These are phyloP conservation scores for Carpatolechia fugitivella DNA, from an alignment of 2,888 invertebrate genomes.

Conservation along the genomic window DNA sequence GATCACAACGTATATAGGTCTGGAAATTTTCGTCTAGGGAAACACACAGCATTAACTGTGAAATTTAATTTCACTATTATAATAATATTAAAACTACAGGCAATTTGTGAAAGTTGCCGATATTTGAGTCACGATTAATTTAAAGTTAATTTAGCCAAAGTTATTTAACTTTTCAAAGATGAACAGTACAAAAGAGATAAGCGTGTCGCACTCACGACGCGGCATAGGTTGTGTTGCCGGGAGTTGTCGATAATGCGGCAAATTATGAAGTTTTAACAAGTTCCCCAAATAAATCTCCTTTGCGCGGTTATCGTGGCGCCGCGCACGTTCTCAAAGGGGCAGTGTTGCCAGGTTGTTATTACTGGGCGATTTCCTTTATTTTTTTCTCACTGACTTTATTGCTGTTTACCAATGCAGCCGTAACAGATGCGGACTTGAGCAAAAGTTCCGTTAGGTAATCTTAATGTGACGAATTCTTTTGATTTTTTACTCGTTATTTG, in stretches of 20 bases:
- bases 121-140: too few species aligned
- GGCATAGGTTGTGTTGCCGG: background rate
- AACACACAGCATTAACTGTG: too few species aligned
- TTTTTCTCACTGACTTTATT: too few species aligned
- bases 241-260: constrained; percentile 58
- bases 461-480: too few species aligned
- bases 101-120: too few species aligned
- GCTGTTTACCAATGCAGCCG: background rate
- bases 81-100: too few species aligned
- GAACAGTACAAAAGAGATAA: constrained; percentile 34
- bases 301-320: constrained; percentile 63
- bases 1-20: too few species aligned
- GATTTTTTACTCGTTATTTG: too few species aligned
- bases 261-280: constrained; percentile 75
- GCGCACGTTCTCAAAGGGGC: constrained; percentile 34
- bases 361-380: background rate
- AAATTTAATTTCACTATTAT: too few species aligned
- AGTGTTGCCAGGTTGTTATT: constrained; percentile 42
- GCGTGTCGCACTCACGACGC: constrained; percentile 42
- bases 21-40: too few species aligned
- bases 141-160: background rate
- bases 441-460: too few species aligned
- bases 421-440: background rate
- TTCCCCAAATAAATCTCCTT: constrained; percentile 70
- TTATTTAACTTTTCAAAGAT: background rate